Base-by-base conservation (phyloP, 2,797 vertebrate species). In the Nannoperca australis region DNA sequence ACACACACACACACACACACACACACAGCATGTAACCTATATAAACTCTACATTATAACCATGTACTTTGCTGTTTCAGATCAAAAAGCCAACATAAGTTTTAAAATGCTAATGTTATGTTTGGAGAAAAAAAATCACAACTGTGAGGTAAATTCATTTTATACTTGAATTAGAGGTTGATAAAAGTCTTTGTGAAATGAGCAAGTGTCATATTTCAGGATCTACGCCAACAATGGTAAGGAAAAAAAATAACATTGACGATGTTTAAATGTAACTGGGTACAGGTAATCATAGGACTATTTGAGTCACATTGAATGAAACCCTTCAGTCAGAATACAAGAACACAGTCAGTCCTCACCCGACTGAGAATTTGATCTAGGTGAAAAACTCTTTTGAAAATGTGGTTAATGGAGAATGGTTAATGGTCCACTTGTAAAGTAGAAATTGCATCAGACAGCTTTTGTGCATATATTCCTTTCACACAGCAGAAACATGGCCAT, bases 11-110 rank as follows among this genome's bases (percentile, higher is more conserved):
- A n/a, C n/a, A n/a, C n/a, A n/a, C n/a, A n/a, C n/a, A n/a, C n/a
- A n/a, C n/a, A n/a, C n/a, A n/a, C n/a, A n/a, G 8, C 18, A 27
- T 47, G 27, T 24, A 61, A 27, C 45, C 42, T 6, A 36, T n/a
- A 74, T 30, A 58, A 69, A 70, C 40, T 14, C 13, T 13, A 13
- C 32, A 50, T 22, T 47, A 64, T 15, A 51, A 70, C 54, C 34
- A 44, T 44, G 44, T 22, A 7, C 61, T 6, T 40, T 49, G 4
- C 30, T 15, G 55, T 50, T 76, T 72, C 38, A 49, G 7, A 45
- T 53, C 9, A 75, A 38, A 51, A 8, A 50, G 18, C 70, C 62
- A 66, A 30, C 51, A 47, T 42, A 66, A 45, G 58, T 45, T 70
- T 32, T 44, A 70, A 50, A 76, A 34, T 24, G 32, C 53, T 54